phyloP scores from a whole-genome alignment of 2,113 vertebrate genomes.

The Nestor notabilis region DNA sequence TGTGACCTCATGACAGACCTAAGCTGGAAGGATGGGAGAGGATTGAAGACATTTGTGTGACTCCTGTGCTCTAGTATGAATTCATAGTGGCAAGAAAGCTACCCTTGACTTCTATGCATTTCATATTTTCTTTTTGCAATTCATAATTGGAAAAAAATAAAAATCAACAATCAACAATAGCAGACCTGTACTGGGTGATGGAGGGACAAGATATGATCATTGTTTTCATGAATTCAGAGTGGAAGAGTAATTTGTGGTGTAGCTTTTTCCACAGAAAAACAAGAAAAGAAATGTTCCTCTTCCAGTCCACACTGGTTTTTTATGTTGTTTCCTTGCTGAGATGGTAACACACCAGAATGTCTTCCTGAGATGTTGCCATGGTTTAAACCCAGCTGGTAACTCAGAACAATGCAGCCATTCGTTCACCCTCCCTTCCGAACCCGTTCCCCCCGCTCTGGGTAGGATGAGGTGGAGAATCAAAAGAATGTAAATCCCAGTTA shows the following conservation, averaged over 20 bases:
- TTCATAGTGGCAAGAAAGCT: neutral
- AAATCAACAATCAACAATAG: neutral
- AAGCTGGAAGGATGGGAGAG: neutral
- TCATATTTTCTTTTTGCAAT: neutral
- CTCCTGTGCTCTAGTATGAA: neutral
- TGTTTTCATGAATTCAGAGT: neutral
- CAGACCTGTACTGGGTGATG: neutral
- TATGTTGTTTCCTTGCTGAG: neutral
- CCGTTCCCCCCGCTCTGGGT: neutral
- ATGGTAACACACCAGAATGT: neutral
- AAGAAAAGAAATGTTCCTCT: neutral
- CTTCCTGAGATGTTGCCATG: neutral
- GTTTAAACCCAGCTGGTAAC: neutral
- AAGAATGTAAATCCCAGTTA: neutral
- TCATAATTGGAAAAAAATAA: neutral
- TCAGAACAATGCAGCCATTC: neutral
- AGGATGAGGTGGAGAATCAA: neutral
- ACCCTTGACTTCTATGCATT: neutral
- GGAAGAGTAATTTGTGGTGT: neutral
- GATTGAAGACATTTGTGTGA: neutral
- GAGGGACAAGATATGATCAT: neutral
- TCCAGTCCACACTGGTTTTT: neutral
- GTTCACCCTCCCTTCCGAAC: neutral
- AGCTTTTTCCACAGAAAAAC: neutral
- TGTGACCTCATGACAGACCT: neutral